Conservation (phyloP, 2,888 invertebrate species). For the Folsomia manolachei region DNA sequence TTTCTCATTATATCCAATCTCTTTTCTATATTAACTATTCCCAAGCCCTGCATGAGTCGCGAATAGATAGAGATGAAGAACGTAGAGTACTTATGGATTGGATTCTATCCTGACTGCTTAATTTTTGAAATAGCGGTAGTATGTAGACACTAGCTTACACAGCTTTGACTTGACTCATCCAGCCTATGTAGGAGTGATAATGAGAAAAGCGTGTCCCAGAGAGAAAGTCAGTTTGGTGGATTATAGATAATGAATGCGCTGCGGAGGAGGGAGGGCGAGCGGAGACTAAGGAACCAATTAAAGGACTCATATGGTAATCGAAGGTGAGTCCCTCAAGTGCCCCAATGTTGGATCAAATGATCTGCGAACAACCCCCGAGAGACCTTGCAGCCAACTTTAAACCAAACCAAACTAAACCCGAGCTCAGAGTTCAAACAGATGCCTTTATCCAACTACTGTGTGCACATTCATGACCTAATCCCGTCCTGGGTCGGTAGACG, state of each 20-base stretch:
- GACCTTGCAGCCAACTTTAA: conserved; percentile 2
- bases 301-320: conserved; percentile 7
- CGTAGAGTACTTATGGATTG: not conserved
- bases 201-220: not conserved
- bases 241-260: not conserved
- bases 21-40: too few species aligned
- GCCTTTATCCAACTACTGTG: too few species aligned
- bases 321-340: conserved; percentile 1
- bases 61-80: too few species aligned
- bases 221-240: not conserved
- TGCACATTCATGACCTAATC: not conserved
- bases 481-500: too few species aligned
- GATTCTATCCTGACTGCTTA: not conserved
- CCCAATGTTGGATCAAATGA: conserved; percentile 10
- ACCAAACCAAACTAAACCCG: too few species aligned
- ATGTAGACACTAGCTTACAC: not conserved
- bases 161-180: not conserved
- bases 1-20: too few species aligned
- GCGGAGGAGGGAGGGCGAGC: not conserved
- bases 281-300: not conserved
- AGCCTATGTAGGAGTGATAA: not conserved
- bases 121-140: not conserved
- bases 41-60: not conserved
- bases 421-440: too few species aligned
- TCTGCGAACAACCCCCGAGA: conserved; percentile 4